Evolutionary conservation across 2,797 vertebrate genomes (phyloP).

Genomic region (Tragelaphus oryx): DNA sequence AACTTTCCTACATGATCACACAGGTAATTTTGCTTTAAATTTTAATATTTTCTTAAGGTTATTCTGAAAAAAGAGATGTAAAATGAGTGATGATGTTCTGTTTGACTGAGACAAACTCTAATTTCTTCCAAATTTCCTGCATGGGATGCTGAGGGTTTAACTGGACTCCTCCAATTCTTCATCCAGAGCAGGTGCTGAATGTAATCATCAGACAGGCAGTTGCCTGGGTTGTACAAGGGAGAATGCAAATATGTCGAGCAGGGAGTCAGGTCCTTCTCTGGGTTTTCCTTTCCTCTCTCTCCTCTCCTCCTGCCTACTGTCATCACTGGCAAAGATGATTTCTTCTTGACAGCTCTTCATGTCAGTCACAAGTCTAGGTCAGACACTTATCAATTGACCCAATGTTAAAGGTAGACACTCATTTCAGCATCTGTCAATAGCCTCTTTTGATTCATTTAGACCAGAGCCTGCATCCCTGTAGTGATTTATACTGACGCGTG

Average conservation of each 20-base stretch:
- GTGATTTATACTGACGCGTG: conserved; percentile 64
- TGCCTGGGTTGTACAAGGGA: background rate
- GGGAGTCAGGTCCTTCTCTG: background rate
- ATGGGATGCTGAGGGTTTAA: background rate
- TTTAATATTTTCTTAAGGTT: background rate
- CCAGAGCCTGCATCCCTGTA: conserved; percentile 50
- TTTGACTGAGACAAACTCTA: background rate
- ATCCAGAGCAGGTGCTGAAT: background rate
- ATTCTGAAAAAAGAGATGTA: background rate
- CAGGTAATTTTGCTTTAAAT: background rate
- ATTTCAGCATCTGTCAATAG: conserved; percentile 83
- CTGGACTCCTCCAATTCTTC: background rate
- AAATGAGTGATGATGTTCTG: conserved; percentile 3
- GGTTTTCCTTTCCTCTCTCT: background rate
- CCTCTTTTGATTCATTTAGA: conserved; percentile 78
- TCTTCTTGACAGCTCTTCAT: conserved; percentile 79
- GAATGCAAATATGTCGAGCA: background rate
- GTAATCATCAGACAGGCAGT: background rate
- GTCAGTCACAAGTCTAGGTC: conserved; percentile 82
- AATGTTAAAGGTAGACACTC: conserved; percentile 81
- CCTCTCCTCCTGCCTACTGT: conserved; percentile 22
- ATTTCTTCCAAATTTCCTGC: background rate
- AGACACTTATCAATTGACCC: conserved; percentile 85
- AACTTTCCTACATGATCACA: background rate
- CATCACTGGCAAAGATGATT: conserved; percentile 62